These are phyloP conservation scores for Cynodonichthys magdalenae DNA, from an alignment of 2,797 vertebrate genomes.

Conservation along the genomic window DNA sequence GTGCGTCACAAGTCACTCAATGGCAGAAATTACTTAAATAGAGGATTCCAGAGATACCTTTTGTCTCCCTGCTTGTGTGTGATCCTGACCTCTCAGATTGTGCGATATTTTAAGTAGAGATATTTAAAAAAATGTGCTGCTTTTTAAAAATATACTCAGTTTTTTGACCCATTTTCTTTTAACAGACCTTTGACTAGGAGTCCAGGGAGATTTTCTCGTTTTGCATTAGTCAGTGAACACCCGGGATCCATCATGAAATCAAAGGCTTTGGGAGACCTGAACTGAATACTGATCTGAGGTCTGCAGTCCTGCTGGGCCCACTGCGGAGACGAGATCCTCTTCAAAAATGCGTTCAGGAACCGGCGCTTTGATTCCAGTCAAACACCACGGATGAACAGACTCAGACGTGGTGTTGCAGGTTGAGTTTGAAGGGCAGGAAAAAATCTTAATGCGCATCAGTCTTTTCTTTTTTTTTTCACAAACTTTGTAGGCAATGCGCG, in stretches of 20 bases:
- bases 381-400: constrained; percentile 21
- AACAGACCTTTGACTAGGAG: constrained; percentile 64
- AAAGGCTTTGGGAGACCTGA: constrained; percentile 73
- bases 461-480: too few species aligned
- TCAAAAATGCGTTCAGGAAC: constrained; percentile 60
- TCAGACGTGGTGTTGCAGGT: constrained; percentile 19
- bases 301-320: constrained; percentile 66
- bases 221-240: constrained; percentile 76
- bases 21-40: constrained; percentile 65
- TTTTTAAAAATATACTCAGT: constrained; percentile 25
- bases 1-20: constrained; percentile 63
- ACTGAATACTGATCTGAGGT: constrained; percentile 77
- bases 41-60: constrained; percentile 63
- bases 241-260: constrained; percentile 78
- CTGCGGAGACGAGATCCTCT: constrained; percentile 67
- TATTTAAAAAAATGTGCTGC: constrained; percentile 34
- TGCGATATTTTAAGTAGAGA: constrained; percentile 33
- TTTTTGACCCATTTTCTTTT: constrained; percentile 52
- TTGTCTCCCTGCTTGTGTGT: constrained; percentile 41
- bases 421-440: not conserved
- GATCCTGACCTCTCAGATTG: constrained; percentile 17
- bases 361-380: constrained; percentile 47
- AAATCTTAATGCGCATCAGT: too few species aligned
- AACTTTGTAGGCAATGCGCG: constrained; percentile 15
- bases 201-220: constrained; percentile 63